phyloP scores from a whole-genome alignment of 2,113 vertebrate genomes.

The Hippocampus guttulatus region DNA sequence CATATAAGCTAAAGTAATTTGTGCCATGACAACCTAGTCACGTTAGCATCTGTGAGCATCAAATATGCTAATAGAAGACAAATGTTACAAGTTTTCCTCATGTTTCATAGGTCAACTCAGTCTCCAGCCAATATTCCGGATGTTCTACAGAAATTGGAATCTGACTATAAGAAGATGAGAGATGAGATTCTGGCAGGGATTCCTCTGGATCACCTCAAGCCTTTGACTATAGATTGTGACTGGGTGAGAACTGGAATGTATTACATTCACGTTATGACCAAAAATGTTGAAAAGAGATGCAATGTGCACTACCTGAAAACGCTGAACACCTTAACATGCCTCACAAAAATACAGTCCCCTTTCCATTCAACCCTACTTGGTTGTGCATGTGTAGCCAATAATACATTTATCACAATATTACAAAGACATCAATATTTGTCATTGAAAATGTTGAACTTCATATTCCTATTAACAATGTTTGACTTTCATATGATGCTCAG shows the following conservation, averaged over 20 bases:
- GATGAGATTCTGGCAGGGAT: slow-evolving; percentile 51
- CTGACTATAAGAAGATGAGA: slow-evolving; percentile 54
- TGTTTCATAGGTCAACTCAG: slow-evolving; percentile 27
- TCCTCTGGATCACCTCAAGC: slow-evolving; percentile 54
- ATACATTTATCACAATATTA: not conserved
- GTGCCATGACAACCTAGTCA: not conserved
- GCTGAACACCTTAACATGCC: not conserved
- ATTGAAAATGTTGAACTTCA: not conserved
- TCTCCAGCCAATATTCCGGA: slow-evolving; percentile 23
- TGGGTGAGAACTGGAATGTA: not conserved
- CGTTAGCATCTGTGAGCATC: not conserved
- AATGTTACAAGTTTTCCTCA: not conserved
- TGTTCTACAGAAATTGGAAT: slow-evolving; percentile 53
- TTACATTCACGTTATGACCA: slow-evolving; percentile 36
- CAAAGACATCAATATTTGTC: not conserved
- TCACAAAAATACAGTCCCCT: not conserved
- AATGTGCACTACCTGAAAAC: not conserved
- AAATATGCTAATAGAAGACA: not conserved
- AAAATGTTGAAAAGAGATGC: not conserved
- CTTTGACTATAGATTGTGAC: slow-evolving; percentile 52
- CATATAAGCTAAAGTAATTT: not conserved
- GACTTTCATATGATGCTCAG: not conserved
- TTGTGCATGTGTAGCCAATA: not conserved
- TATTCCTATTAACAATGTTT: not conserved
- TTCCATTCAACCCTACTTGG: not conserved